Evolutionary conservation across 2,888 invertebrate genomes (phyloP).

Genomic region (Netelia fuscicornis): DNA sequence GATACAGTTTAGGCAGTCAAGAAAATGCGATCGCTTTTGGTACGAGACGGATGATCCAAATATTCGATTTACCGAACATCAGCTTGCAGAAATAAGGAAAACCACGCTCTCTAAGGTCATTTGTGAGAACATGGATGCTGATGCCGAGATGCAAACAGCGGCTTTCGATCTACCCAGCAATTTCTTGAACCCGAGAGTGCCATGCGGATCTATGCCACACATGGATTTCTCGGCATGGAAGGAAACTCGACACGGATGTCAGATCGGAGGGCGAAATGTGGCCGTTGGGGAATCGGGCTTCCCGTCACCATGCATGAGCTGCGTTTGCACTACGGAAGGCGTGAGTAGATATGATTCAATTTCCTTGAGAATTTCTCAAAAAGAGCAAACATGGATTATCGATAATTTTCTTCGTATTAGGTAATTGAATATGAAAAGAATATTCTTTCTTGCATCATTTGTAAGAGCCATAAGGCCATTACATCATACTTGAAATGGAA

Average conservation of each 20-base stretch:
- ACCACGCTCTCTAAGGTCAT: constrained; percentile 93
- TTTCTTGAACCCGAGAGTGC: constrained; percentile 95
- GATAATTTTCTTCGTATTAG: no score
- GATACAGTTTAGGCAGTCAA: constrained; percentile 95
- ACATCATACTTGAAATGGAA: no score
- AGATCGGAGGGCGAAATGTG: constrained; percentile 92
- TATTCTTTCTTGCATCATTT: no score
- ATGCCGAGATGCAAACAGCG: constrained; percentile 94
- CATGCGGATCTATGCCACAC: constrained; percentile 92
- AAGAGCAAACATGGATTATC: no score
- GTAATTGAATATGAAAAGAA: no score
- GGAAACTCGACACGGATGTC: constrained; percentile 92
- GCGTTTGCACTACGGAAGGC: constrained; percentile 94
- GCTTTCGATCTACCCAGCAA: constrained; percentile 96
- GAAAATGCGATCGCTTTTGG: constrained; percentile 98
- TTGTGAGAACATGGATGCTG: constrained; percentile 95
- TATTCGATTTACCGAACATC: constrained; percentile 93
- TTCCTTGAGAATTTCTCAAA: constrained; percentile 1
- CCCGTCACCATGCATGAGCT: constrained; percentile 96
- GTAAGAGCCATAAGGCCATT: no score
- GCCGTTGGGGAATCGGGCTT: constrained; percentile 93
- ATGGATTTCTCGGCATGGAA: constrained; percentile 94
- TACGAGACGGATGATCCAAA: constrained; percentile 94
- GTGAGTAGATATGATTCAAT: constrained; percentile 86
- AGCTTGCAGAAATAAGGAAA: constrained; percentile 95